Conservation (phyloP, 2,888 invertebrate species). For the Drosophila anomalata region DNA sequence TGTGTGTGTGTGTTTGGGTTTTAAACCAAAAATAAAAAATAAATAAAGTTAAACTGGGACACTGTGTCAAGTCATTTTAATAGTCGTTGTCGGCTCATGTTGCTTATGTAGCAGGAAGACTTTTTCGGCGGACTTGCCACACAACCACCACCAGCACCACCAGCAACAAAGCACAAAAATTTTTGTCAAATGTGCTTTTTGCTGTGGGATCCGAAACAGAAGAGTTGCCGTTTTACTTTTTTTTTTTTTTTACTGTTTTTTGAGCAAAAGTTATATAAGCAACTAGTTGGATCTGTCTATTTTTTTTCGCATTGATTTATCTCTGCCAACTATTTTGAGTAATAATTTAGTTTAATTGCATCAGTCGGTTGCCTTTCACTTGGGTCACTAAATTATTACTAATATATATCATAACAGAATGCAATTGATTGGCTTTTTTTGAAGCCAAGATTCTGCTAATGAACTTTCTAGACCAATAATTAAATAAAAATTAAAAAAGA, state of each 20-base stretch:
- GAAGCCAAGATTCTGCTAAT: not conserved
- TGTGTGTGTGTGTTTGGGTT: slow-evolving; percentile 8
- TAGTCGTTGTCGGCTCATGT: slow-evolving; percentile 13
- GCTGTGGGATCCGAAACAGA: slow-evolving; percentile 24
- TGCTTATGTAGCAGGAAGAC: slow-evolving; percentile 62
- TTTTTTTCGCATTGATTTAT: slow-evolving; percentile 68
- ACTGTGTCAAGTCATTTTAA: slow-evolving; percentile 70
- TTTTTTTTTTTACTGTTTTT: not conserved
- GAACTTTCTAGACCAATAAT: slow-evolving; percentile 10
- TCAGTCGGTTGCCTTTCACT: slow-evolving; percentile 61
- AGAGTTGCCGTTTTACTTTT: slow-evolving; percentile 14
- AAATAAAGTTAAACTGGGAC: slow-evolving; percentile 57
- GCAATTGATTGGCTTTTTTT: not conserved
- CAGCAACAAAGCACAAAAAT: slow-evolving; percentile 31
- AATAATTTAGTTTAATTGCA: slow-evolving; percentile 69
- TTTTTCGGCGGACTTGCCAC: slow-evolving; percentile 52
- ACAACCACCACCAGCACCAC: slow-evolving; percentile 7
- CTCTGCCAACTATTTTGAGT: slow-evolving; percentile 52
- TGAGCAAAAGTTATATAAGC: slow-evolving; percentile 53
- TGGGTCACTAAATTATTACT: not conserved
- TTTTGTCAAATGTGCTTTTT: slow-evolving; percentile 59
- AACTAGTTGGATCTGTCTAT: slow-evolving; percentile 27
- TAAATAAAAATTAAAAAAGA: slow-evolving; percentile 4
- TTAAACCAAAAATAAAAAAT: slow-evolving; percentile 32
- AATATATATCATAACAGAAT: not conserved